Evolutionary conservation across 2,113 vertebrate species (phyloP), one percentile per base, ranked within the genome.

Genomic region (Pionites leucogaster): DNA sequence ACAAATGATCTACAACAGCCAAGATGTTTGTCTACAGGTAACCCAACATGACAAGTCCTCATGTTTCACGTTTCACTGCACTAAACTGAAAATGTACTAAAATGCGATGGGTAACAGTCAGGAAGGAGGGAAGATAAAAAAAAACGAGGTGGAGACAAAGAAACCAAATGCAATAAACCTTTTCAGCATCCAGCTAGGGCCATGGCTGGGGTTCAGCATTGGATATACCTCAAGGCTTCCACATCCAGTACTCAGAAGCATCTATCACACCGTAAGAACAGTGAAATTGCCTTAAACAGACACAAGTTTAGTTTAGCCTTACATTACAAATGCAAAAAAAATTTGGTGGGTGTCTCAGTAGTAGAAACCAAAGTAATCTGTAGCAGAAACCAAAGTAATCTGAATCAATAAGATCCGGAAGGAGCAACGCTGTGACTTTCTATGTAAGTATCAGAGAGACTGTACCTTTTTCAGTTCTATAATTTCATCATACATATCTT

Each of bases 401-500:
- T 69, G 46, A 70, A 92, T 49, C 53, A 69, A 41, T 31, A 64
- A 79, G 39, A 55, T 16, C 90, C 46, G 13, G 27, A 71, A 16
- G 11, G 19, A 90, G 31, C 0, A 2, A 75, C 8, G 3, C 29
- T 33, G 28, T 3, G 13, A 44, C 14, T 89, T 92, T 46, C 57
- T 67, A 10, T 19, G 10, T 18, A 64, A 76, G 15, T 29, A 82
- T 35, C 44, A 65, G 2, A 25, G 22, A 71, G 35, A 49, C 7
- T n/a, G 74, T 98, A 99, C 99, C 99, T 99, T 99, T 95, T 99
- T 99, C 65, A 99, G 95, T 78, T 98, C 98, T 47, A 99, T 98
- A 59, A 99, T 99, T 97, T 99, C 99, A 62, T 99, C 98, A 25
- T 99, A 99, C 99, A 99, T 99, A 78, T 99, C 99, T 94, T 99